Conservation (phyloP, 2,113 vertebrate genomes). For the Mohoua ochrocephala region DNA sequence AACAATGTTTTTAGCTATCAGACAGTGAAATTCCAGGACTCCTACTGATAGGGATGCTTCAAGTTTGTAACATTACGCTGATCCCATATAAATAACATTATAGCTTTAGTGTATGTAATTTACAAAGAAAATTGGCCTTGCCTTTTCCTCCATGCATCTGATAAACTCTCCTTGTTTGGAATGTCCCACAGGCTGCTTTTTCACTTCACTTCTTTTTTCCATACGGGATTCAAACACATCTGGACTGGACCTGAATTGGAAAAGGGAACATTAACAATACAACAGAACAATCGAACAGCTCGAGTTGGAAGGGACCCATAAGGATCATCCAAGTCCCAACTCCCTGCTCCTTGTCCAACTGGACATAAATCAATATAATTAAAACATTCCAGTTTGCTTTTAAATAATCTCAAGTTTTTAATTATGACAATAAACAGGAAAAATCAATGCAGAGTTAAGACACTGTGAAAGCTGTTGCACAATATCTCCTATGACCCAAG, state of each 20-base stretch:
- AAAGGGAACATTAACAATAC: background rate
- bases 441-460: background rate
- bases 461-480: background rate
- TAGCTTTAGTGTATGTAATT: background rate
- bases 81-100: background rate
- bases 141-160: constrained; percentile 82
- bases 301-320: background rate
- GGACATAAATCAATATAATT: background rate
- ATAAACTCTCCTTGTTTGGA: constrained; percentile 88
- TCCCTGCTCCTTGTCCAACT: background rate
- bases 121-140: constrained; percentile 6
- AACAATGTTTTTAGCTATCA: background rate
- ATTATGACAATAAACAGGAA: background rate
- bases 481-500: background rate
- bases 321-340: background rate
- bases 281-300: background rate
- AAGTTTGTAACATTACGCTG: background rate
- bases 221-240: constrained; percentile 81
- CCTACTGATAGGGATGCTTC: accelerated
- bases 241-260: constrained; percentile 78
- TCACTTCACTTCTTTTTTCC: constrained; percentile 76
- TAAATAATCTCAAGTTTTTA: background rate
- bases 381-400: background rate
- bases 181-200: constrained; percentile 78
- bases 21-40: background rate